Evolutionary conservation across 1,140 invertebrate genomes (phyloP), one percentile per base, ranked within the genome.

Genomic region (Steinernema feltiae): DNA sequence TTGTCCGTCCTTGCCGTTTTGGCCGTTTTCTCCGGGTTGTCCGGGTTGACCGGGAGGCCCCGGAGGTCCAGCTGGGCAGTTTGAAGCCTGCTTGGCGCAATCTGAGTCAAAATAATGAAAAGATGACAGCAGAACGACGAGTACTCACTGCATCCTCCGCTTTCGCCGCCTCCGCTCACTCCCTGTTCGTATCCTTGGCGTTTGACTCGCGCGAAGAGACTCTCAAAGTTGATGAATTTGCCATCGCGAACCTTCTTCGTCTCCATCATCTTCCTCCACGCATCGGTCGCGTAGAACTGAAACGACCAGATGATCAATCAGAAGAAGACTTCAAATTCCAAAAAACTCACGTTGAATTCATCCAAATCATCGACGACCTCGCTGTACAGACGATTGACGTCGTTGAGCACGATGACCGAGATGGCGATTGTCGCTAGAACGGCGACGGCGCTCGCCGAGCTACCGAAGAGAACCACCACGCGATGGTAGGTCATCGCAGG

Each of bases 311-410:
- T n/a, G n/a, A n/a, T n/a, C 35, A 41, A 41, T 41, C 35, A 18
- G 35, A 41, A 7, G 7, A 7, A 7, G 18, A 18, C 35, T 41
- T 41, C 35, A 7, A 41, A 7, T 18, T 41, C 18, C 18, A 41
- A 41, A 41, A 69, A 41, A 7, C 35, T 41, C 18, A 41, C 35
- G 7, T 41, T 41, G 18, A 41, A 41, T 46, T 71, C 74, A 24
- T 46, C 69, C 74, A 76, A 70, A 21, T 76, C 74, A 70, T 69
- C 74, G 46, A 76, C 31, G 31, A 76, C 69, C 32, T 76, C 70
- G 32, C 46, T 35, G 74, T 76, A 76, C 32, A 76, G 69, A n/a
- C 70, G 46, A 27, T 76, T 76, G 63, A 76, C 71, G 32, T 76
- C 74, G 53, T 76, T 69, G 18, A 41, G 35, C n/a, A n/a, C n/a